A percentile compares a stretch with the other conserved stretches of the same genome.
These are phyloP conservation scores for Cisticola juncidis DNA, from an alignment of 2,113 vertebrate genomes.

Conservation along the genomic window DNA sequence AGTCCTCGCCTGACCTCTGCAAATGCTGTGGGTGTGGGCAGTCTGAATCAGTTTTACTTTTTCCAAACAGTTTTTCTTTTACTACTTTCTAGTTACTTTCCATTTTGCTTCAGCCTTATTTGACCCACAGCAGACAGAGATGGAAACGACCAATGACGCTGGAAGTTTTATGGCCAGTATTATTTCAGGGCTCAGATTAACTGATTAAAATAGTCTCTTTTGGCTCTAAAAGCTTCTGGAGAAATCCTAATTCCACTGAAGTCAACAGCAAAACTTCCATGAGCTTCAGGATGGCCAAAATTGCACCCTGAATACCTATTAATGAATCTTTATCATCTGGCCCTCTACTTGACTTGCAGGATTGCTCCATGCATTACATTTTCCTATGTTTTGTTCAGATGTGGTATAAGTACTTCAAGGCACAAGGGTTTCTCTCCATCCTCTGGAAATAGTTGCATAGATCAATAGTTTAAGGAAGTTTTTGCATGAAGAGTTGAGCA, in stretches of 20 bases:
- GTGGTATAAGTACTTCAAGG: conserved; percentile 12
- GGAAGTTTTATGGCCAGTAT: not conserved
- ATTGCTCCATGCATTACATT: not conserved
- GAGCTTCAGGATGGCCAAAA: not conserved
- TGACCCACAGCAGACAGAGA: conserved; percentile 28
- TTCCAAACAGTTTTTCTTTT: conserved; percentile 8
- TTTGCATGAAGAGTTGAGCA: conserved; percentile 11
- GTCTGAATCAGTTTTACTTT: conserved; percentile 33
- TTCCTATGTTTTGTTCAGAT: conserved; percentile 23
- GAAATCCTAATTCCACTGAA: not conserved
- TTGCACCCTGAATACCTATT: not conserved
- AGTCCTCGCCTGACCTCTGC: conserved; percentile 54
- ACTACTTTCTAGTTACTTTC: conserved; percentile 67
- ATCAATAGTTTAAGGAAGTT: conserved; percentile 46
- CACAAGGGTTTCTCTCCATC: conserved; percentile 7
- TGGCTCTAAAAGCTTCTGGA: conserved; percentile 10
- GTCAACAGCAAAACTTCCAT: not conserved
- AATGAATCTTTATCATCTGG: not conserved
- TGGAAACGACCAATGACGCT: not conserved
- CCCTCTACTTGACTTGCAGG: not conserved
- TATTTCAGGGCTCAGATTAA: conserved; percentile 16
- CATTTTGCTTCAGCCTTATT: conserved; percentile 48
- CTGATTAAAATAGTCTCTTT: not conserved
- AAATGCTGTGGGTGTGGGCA: conserved; percentile 46
- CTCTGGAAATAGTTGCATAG: conserved; percentile 11